Conservation (phyloP, 2,888 invertebrate species). For the Glyphotaelius pellucidus region DNA sequence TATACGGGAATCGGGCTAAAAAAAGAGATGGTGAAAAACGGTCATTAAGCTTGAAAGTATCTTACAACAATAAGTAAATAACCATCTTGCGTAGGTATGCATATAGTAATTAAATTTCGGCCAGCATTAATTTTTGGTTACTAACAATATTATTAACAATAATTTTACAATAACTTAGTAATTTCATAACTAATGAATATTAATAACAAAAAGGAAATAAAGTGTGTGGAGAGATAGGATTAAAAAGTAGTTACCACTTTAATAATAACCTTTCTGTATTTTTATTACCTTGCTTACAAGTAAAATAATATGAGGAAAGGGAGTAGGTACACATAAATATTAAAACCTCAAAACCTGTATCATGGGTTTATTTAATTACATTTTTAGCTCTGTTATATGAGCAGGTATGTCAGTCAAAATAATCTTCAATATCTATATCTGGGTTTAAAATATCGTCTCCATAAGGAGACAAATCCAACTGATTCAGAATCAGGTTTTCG, state of each 20-base stretch:
- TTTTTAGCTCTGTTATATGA: background rate
- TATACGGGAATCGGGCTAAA: too few relatives aligned
- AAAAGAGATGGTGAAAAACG: too few relatives aligned
- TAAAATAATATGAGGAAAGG: background rate
- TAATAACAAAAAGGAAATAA: too few relatives aligned
- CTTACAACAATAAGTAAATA: too few relatives aligned
- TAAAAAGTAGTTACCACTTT: too few relatives aligned
- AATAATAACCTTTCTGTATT: background rate
- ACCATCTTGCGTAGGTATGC: too few relatives aligned
- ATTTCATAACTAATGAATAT: background rate
- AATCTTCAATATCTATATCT: constrained; percentile 98
- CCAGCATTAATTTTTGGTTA: too few relatives aligned
- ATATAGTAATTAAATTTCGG: too few relatives aligned
- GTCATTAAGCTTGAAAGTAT: too few relatives aligned
- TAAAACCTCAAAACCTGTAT: background rate
- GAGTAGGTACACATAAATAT: background rate
- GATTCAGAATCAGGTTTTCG: constrained; percentile 97
- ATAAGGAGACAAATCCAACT: constrained; percentile 90
- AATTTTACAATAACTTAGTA: too few relatives aligned
- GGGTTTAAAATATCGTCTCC: constrained; percentile 97
- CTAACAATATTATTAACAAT: too few relatives aligned
- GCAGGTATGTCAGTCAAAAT: constrained; percentile 85
- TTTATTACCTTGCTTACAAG: background rate
- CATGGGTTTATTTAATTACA: background rate
- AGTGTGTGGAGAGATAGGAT: too few relatives aligned